These are phyloP conservation scores for Cyclargus thomasi DNA, from an alignment of 1,140 invertebrate genomes.

Conservation along the genomic window DNA sequence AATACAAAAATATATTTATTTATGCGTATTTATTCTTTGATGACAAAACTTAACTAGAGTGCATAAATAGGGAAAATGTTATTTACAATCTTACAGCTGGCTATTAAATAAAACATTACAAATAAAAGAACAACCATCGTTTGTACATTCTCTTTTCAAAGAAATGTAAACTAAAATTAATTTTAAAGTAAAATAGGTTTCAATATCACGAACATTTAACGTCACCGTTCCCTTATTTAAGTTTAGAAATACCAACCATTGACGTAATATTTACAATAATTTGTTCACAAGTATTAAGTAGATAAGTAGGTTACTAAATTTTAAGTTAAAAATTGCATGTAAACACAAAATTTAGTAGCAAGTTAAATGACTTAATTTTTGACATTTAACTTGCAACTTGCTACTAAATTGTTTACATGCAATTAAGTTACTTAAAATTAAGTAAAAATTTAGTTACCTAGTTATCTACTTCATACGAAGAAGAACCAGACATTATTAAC, in stretches of 20 bases:
- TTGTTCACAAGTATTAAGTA: neutral
- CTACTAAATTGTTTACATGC: too few species aligned
- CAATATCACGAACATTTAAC: neutral
- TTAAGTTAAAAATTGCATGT: neutral
- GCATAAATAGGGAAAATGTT: conserved; percentile 45
- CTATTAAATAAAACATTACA: conserved; percentile 19
- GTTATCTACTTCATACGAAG: too few species aligned
- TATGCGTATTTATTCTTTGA: conserved; percentile 34
- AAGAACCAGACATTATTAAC: too few species aligned
- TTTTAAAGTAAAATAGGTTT: neutral
- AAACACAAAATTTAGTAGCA: too few species aligned
- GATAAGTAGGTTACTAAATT: too few species aligned
- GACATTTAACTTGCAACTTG: too few species aligned
- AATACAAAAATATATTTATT: conserved; percentile 23
- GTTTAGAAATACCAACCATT: neutral
- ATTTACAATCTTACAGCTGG: conserved; percentile 36
- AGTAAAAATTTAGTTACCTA: too few species aligned
- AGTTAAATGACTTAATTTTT: too few species aligned
- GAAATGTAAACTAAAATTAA: neutral
- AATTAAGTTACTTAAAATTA: too few species aligned
- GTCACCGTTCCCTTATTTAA: too few species aligned
- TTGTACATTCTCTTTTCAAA: neutral
- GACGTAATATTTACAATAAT: neutral
- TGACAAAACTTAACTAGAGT: conserved; percentile 36
- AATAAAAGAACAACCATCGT: neutral